Percentiles rank a stretch among this genome's conserved stretches.
Evolutionary conservation across 2,113 vertebrate species (phyloP).

Genomic region (Pica pica): DNA sequence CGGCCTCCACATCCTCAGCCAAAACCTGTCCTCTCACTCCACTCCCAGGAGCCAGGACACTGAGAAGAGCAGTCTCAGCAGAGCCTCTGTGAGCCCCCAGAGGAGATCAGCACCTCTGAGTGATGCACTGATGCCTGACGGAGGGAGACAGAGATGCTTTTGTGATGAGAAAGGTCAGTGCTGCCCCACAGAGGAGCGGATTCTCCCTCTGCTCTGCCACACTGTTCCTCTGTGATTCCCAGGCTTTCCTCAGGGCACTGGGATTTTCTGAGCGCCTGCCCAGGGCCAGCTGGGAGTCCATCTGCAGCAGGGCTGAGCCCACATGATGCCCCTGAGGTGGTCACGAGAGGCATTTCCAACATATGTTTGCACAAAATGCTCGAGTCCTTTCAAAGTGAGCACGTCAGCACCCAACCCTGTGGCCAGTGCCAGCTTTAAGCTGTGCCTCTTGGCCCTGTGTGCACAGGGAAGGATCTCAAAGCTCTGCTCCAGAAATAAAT

Average conservation of each 20-base stretch:
- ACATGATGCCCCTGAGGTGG: not conserved
- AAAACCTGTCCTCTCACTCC: not conserved
- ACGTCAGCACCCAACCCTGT: accelerated
- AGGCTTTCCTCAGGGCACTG: not conserved
- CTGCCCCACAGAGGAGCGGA: accelerated
- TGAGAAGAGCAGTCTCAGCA: not conserved
- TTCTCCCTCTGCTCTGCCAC: not conserved
- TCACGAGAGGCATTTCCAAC: not conserved
- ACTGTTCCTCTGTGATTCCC: not conserved
- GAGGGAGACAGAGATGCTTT: not conserved
- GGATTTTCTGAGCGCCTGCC: not conserved
- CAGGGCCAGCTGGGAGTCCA: not conserved
- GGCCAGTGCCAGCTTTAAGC: not conserved
- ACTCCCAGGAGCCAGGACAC: not conserved
- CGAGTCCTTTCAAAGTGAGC: not conserved
- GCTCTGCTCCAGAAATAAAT: not conserved
- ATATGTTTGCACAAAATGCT: not conserved
- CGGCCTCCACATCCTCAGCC: not conserved
- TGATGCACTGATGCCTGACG: accelerated
- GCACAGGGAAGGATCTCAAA: not conserved
- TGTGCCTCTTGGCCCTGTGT: not conserved
- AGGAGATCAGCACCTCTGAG: not conserved
- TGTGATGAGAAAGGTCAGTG: not conserved
- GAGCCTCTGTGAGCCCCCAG: not conserved
- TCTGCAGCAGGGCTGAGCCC: not conserved